These are phyloP conservation scores for Platalea minor DNA, from an alignment of 2,797 vertebrate species.

Conservation along the genomic window DNA sequence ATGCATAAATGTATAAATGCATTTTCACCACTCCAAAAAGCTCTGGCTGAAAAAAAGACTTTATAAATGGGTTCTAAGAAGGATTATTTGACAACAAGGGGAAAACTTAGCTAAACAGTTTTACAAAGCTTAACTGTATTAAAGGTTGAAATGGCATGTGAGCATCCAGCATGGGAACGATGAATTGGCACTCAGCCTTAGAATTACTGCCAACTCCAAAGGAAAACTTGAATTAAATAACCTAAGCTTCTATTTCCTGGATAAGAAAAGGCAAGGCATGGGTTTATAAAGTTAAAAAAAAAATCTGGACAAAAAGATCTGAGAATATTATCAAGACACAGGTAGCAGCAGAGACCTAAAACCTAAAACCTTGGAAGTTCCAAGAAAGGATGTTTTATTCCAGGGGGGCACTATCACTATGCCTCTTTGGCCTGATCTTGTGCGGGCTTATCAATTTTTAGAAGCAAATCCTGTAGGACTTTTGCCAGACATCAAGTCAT, in stretches of 20 bases:
- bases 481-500: slow-evolving; percentile 12
- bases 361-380: background rate
- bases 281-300: background rate
- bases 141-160: background rate
- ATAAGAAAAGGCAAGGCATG: background rate
- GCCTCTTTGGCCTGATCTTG: background rate
- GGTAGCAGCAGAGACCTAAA: background rate
- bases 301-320: background rate
- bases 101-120: background rate
- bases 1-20: background rate
- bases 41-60: background rate
- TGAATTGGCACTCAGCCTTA: background rate
- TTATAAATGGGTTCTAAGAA: background rate
- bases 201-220: background rate
- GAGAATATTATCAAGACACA: background rate
- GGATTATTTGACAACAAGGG: background rate
- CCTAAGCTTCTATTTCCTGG: background rate
- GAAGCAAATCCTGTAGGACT: slow-evolving; percentile 1
- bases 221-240: background rate
- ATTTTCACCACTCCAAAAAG: background rate
- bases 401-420: background rate
- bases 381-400: background rate
- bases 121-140: background rate
- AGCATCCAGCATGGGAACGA: background rate
- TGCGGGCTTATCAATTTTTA: background rate